A percentile compares a stretch with the other conserved stretches of the same genome.
Evolutionary conservation across 2,888 invertebrate species (phyloP).

Genomic region (Hofmannophila pseudospretella): DNA sequence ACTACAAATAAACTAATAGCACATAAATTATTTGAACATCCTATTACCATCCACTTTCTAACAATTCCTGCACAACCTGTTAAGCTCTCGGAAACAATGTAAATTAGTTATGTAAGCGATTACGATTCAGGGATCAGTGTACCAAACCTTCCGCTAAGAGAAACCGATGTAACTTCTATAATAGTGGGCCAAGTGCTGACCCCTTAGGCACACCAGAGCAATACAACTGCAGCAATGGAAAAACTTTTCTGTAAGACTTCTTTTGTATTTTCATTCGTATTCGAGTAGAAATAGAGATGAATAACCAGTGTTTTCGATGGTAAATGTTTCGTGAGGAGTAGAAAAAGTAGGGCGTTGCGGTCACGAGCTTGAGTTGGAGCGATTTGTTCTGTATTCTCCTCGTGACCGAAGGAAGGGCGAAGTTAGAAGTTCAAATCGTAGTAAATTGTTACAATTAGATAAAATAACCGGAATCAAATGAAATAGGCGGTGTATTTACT

Average conservation of each 20-base stretch:
- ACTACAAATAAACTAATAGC: background rate
- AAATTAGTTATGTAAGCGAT: conserved; percentile 47
- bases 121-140: conserved; percentile 41
- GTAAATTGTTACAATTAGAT: conserved; percentile 47
- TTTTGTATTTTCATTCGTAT: conserved; percentile 27
- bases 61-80: conserved; percentile 28
- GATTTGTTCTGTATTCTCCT: conserved; percentile 33
- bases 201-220: conserved; percentile 26
- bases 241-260: conserved; percentile 18
- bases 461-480: conserved; percentile 37
- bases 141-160: conserved; percentile 21
- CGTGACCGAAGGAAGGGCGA: conserved; percentile 45
- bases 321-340: conserved; percentile 15
- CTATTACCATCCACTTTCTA: conserved; percentile 36
- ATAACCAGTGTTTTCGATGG: conserved; percentile 13
- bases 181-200: conserved; percentile 23
- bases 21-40: conserved; percentile 28
- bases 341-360: conserved; percentile 52
- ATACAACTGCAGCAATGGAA: conserved; percentile 24
- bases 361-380: conserved; percentile 44
- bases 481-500: background rate
- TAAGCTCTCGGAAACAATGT: conserved; percentile 41
- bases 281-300: conserved; percentile 21
- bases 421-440: conserved; percentile 42
- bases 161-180: conserved; percentile 25